Percentiles rank a stretch among this genome's conserved stretches.
These are phyloP conservation scores for Polydrusus pterygomalis DNA, from an alignment of 2,888 invertebrate genomes.

Conservation along the genomic window DNA sequence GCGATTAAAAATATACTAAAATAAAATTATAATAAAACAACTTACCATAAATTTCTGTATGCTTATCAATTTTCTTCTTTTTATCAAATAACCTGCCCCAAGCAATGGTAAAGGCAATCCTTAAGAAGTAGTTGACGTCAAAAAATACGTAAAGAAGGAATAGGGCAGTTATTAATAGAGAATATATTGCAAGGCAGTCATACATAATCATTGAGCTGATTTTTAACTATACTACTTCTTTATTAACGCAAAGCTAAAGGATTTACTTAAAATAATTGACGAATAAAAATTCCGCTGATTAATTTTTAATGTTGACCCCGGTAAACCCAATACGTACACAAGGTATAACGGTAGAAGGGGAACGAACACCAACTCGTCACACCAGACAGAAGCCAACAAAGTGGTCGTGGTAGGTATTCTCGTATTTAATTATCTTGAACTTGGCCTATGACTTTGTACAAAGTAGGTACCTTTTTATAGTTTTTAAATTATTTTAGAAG, in stretches of 20 bases:
- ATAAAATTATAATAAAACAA: constrained; percentile 29
- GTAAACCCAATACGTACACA: background rate
- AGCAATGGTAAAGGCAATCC: constrained; percentile 81
- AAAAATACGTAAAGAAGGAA: constrained; percentile 81
- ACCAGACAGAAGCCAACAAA: background rate
- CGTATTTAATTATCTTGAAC: background rate
- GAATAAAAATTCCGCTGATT: constrained; percentile 4
- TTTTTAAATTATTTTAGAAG: too few species aligned
- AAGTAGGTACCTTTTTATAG: background rate
- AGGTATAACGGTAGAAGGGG: constrained; percentile 16
- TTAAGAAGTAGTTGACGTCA: constrained; percentile 87
- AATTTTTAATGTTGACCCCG: background rate
- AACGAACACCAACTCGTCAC: background rate
- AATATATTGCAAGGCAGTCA: constrained; percentile 67
- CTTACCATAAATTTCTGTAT: constrained; percentile 85
- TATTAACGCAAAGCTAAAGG: background rate
- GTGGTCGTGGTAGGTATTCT: background rate
- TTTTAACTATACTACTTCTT: background rate
- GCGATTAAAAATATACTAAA: background rate
- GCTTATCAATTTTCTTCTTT: constrained; percentile 81
- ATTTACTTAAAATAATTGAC: background rate
- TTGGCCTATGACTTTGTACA: constrained; percentile 3
- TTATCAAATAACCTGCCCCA: constrained; percentile 81
- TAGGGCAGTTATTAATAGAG: constrained; percentile 67
- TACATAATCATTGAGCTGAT: background rate